These are phyloP conservation scores for Proterorhinus semilunaris DNA, from an alignment of 2,113 vertebrate species.

Conservation along the genomic window DNA sequence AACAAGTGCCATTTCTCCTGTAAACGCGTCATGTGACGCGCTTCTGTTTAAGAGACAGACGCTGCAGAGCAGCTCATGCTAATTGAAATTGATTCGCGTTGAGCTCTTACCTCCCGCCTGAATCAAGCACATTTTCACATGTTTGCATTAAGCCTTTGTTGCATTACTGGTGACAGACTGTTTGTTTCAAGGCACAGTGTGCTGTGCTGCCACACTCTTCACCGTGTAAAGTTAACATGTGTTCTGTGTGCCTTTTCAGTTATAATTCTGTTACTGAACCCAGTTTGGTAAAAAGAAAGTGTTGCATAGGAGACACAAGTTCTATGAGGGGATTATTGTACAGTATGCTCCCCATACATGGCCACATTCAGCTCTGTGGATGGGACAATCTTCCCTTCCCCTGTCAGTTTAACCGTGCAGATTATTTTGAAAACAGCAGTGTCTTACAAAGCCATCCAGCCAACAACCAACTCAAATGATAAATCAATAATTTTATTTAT, in stretches of 20 bases:
- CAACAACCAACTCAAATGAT: conserved; percentile 45
- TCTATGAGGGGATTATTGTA: no score
- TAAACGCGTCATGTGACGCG: no score
- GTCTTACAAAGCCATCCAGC: conserved; percentile 47
- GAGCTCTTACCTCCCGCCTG: no score
- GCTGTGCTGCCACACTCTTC: background rate
- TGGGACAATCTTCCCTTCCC: conserved; percentile 63
- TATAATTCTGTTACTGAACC: background rate
- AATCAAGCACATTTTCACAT: no score
- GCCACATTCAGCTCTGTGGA: conserved; percentile 37
- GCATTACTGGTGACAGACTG: background rate
- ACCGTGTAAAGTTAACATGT: background rate
- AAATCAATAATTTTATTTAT: conserved; percentile 73
- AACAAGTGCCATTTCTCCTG: no score
- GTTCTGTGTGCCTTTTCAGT: background rate
- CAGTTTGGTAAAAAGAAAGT: no score
- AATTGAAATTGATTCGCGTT: no score
- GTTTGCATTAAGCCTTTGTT: no score
- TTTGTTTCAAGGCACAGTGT: background rate
- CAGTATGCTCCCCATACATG: conserved; percentile 13
- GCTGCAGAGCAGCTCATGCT: no score
- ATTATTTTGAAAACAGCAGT: conserved; percentile 69
- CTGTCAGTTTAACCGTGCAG: conserved; percentile 58
- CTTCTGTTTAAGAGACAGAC: no score
- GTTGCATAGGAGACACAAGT: no score